Conservation (phyloP, 2,113 vertebrate genomes). For the rat (Rattus norvegicus) region DNA sequence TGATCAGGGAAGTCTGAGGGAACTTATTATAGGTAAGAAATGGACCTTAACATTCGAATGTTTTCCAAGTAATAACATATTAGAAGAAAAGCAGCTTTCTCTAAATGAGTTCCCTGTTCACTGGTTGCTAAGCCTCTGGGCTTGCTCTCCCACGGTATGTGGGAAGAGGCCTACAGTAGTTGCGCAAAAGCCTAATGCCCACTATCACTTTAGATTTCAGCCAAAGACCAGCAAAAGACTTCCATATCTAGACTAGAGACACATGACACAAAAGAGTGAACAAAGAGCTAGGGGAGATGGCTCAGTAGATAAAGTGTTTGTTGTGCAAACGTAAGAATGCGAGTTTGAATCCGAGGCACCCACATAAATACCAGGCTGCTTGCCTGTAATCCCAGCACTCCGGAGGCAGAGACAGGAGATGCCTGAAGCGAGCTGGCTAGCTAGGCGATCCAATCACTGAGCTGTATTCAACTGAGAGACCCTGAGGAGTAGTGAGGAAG, state of each 20-base stretch:
- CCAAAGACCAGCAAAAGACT: neutral
- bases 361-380: neutral
- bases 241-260: neutral
- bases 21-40: too few relatives aligned
- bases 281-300: neutral
- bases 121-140: neutral
- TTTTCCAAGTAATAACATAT: conserved; percentile 23
- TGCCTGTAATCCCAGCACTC: neutral
- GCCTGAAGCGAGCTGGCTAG: neutral
- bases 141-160: neutral
- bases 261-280: neutral
- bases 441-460: neutral
- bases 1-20: too few relatives aligned
- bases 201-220: neutral
- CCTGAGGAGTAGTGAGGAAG: neutral
- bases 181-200: neutral
- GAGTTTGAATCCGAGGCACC: neutral
- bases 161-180: neutral
- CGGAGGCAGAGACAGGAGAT: neutral
- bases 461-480: too few relatives aligned
- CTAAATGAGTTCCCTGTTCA: neutral
- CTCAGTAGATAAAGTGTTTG: neutral
- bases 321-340: neutral
- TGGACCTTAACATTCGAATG: too few relatives aligned
- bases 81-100: neutral